A percentile compares a stretch with the other conserved stretches of the same genome.
These are phyloP conservation scores for Meiosimyza platycephala DNA, from an alignment of 2,888 invertebrate genomes.

Conservation along the genomic window DNA sequence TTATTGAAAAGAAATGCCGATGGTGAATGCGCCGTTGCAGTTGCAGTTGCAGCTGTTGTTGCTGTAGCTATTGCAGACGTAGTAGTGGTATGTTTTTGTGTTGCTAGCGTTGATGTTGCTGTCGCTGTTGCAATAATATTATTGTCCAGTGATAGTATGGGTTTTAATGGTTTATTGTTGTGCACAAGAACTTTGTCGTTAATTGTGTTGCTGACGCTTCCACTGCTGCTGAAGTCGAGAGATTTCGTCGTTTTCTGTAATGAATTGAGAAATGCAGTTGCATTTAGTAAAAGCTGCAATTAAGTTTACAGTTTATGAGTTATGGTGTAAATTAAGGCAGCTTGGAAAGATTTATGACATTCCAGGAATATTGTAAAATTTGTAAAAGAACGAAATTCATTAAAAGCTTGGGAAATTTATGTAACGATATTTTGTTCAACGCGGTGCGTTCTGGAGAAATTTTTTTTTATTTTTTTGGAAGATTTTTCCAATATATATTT, in stretches of 20 bases:
- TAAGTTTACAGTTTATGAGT: background rate
- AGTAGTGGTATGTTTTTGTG: slow-evolving; percentile 4
- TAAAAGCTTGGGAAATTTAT: no score
- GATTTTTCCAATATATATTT: no score
- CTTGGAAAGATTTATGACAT: background rate
- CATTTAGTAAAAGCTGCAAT: background rate
- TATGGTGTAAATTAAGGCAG: background rate
- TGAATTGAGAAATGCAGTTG: slow-evolving; percentile 6
- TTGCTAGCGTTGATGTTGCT: slow-evolving; percentile 18
- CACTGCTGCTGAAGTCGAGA: slow-evolving; percentile 57
- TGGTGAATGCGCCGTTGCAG: slow-evolving; percentile 45
- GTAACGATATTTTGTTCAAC: no score
- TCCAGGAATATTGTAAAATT: background rate
- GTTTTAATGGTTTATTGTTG: slow-evolving; percentile 65
- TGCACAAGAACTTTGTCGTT: slow-evolving; percentile 61
- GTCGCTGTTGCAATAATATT: slow-evolving; percentile 45
- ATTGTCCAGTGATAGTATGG: slow-evolving; percentile 63
- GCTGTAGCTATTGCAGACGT: slow-evolving; percentile 39
- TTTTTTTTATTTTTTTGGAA: no score
- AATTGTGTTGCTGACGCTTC: slow-evolving; percentile 16
- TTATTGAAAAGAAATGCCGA: slow-evolving; percentile 49
- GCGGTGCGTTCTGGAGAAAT: no score
- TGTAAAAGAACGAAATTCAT: no score
- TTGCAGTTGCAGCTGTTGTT: slow-evolving; percentile 37
- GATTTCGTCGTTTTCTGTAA: slow-evolving; percentile 65